Evolutionary conservation across 2,797 vertebrate species (phyloP), one percentile per base, ranked within the genome.

Genomic region (Yasuhikotakia modesta): DNA sequence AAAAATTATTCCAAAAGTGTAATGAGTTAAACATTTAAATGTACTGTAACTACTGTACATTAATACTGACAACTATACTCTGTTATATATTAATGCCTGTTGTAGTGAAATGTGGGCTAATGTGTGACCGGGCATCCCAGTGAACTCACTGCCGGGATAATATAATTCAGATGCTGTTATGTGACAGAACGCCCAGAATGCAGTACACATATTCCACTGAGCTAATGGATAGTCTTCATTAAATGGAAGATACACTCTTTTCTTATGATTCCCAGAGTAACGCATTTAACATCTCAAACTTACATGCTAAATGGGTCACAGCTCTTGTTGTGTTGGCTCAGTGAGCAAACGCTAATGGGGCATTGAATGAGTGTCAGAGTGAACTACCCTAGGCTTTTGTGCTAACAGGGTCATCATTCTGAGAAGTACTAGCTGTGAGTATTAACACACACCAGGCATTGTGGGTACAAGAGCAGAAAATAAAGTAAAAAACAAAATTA

Each of bases 391-490:
- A 35, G 64, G 76, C 48, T 69, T 69, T 73, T 81, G 67, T 72
- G 55, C 58, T 53, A 73, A 45, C 65, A 27, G 35, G 45, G 27
- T 27, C 72, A 72, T 60, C 11, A 66, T 81, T 75, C 70, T 73
- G 11, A 70, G 61, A 81, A 81, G 70, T 64, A 39, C 61, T 71
- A 74, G 35, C 65, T 79, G 74, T 69, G 70, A 78, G 82, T 50
- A 79, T 70, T 79, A 70, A 63, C 14, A 63, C 79, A 45, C n/a
- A 17, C 48, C 10, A 19, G 5, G 39, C 57, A 70, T 80, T 57
- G 58, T 50, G 58, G 50, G 39, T 48, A 32, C 24, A 55, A 65
- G 3, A 64, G n/a, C 7, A 27, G 4, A 22, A 71, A 55, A 79
- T 16, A 76, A 35, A 35, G 32, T 35, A 5, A 5, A 27, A 5